Percentiles rank a stretch among this genome's conserved stretches.
phyloP scores from a whole-genome alignment of 2,113 vertebrate genomes.

The Monarcha castaneiventris region DNA sequence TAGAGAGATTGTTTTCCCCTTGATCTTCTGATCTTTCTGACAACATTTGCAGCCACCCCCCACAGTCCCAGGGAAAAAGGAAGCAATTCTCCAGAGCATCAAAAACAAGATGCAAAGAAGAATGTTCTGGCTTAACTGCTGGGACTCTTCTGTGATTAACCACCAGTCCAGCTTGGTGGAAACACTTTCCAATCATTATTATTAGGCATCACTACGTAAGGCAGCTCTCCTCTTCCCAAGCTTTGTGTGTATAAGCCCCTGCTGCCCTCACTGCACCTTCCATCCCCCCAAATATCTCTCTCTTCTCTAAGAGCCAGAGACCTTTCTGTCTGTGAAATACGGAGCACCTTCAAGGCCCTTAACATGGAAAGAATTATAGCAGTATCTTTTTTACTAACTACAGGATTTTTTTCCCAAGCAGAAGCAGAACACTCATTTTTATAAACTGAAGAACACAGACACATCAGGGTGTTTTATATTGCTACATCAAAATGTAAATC shows the following conservation, averaged over 20 bases:
- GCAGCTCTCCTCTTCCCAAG: background rate
- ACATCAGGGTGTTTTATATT: background rate
- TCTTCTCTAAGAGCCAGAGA: background rate
- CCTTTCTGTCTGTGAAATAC: background rate
- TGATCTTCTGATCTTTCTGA: background rate
- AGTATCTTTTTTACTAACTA: background rate
- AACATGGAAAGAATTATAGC: background rate
- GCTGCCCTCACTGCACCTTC: background rate
- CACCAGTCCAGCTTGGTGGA: background rate
- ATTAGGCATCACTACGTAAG: background rate
- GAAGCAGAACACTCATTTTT: background rate
- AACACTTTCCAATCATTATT: background rate
- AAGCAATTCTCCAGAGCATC: background rate
- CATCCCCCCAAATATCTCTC: background rate
- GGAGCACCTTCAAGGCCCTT: background rate
- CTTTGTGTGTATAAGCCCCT: background rate
- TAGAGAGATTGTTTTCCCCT: background rate
- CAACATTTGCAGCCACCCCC: background rate
- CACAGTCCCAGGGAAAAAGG: background rate
- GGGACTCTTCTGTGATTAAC: background rate
- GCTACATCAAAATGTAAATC: background rate
- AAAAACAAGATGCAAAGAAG: background rate
- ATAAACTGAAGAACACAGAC: background rate
- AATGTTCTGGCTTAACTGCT: background rate
- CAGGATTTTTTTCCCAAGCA: accelerated